Conservation (phyloP, 1,140 invertebrate species). For the Euschistus heros region DNA sequence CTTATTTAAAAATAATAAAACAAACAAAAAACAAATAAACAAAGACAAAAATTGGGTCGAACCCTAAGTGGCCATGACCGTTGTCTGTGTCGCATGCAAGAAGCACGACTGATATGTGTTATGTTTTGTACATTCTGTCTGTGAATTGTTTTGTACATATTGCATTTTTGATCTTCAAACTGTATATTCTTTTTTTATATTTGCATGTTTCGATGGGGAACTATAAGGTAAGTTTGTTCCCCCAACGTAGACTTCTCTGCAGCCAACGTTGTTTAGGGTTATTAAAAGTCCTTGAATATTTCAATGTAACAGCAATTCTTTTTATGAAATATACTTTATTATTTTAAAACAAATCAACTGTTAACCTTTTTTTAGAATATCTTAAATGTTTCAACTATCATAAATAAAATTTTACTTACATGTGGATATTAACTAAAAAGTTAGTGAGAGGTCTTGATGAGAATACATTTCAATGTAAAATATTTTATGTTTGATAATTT, state of each 20-base stretch:
- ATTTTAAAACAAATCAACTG: too few relatives aligned
- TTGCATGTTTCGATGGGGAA: conserved; percentile 22
- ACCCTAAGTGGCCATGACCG: conserved; percentile 12
- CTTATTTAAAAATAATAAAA: not conserved
- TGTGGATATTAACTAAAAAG: too few relatives aligned
- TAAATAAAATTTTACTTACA: too few relatives aligned
- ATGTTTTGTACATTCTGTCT: conserved; percentile 21
- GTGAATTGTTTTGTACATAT: conserved; percentile 23
- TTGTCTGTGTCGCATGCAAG: conserved; percentile 27
- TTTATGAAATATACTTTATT: too few relatives aligned
- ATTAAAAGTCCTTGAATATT: conserved; percentile 2
- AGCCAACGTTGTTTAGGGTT: conserved; percentile 15
- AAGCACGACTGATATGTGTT: conserved; percentile 15
- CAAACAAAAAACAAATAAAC: not conserved
- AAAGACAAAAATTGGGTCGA: not conserved
- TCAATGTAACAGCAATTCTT: not conserved
- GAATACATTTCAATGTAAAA: too few relatives aligned
- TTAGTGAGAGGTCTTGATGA: too few relatives aligned
- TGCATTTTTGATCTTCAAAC: conserved; percentile 23
- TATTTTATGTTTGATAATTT: too few relatives aligned
- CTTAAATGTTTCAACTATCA: too few relatives aligned
- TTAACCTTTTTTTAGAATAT: too few relatives aligned
- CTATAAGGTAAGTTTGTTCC: conserved; percentile 24
- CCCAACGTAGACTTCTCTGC: conserved; percentile 19
- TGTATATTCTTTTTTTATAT: conserved; percentile 20